Evolutionary conservation across 2,888 invertebrate species (phyloP).

Genomic region (Drosophila buzzatii): DNA sequence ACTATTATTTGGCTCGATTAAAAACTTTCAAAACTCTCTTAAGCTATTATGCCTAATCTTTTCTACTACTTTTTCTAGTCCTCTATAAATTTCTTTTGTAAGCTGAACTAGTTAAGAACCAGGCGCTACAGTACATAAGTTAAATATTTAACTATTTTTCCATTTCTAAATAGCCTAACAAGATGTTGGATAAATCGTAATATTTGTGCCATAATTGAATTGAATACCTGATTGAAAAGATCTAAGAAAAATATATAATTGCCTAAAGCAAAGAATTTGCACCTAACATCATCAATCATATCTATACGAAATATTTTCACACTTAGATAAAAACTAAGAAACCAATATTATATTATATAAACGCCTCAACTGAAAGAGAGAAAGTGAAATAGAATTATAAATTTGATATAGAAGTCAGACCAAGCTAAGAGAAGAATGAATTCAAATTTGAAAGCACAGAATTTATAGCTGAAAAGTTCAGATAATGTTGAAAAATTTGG

Average conservation of each 20-base stretch:
- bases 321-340: not conserved
- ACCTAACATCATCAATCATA: conserved; percentile 30
- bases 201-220: conserved; percentile 52
- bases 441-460: conserved; percentile 31
- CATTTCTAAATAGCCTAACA: conserved; percentile 12
- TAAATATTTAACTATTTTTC: not conserved
- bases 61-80: not conserved
- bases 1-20: not conserved
- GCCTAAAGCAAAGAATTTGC: conserved; percentile 8
- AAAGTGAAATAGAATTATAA: conserved; percentile 11
- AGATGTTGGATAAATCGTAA: conserved; percentile 12
- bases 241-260: conserved; percentile 15
- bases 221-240: conserved; percentile 57
- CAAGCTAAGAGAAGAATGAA: conserved; percentile 24
- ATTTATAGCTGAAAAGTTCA: conserved; percentile 26
- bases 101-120: conserved; percentile 31
- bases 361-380: not conserved
- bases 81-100: not conserved
- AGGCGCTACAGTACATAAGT: conserved; percentile 19
- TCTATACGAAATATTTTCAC: conserved; percentile 27
- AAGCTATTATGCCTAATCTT: not conserved
- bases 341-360: not conserved
- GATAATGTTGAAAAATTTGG: conserved; percentile 47
- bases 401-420: conserved; percentile 29
- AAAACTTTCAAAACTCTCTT: not conserved